Evolutionary conservation across 2,888 invertebrate genomes (phyloP).

Genomic region (Tetragonula carbonaria): DNA sequence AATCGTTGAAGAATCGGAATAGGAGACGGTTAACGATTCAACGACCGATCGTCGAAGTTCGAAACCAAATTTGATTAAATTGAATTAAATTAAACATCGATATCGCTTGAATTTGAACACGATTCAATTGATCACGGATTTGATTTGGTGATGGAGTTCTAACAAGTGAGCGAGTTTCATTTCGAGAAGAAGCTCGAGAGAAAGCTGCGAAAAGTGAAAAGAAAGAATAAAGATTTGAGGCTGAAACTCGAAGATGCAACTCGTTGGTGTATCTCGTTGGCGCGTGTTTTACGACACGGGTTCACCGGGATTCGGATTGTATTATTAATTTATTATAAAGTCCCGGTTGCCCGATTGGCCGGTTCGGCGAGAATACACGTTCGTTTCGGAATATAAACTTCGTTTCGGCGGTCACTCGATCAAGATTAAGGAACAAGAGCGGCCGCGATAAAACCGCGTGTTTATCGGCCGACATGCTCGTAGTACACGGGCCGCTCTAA

Average conservation of each 20-base stretch:
- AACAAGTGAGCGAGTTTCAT: not conserved
- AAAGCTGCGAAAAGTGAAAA: not conserved
- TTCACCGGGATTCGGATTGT: conserved; percentile 8
- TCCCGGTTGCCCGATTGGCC: not conserved
- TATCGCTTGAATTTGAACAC: too few relatives aligned
- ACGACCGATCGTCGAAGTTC: not conserved
- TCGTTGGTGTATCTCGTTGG: too few relatives aligned
- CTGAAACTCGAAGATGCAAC: too few relatives aligned
- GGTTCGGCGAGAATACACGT: conserved; percentile 9
- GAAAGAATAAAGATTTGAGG: not conserved
- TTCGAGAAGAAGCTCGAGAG: not conserved
- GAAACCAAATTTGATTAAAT: too few relatives aligned
- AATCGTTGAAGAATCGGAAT: not conserved
- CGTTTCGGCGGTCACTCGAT: conserved; percentile 1
- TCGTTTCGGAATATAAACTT: conserved; percentile 22
- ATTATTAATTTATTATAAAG: conserved; percentile 14
- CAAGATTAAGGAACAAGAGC: conserved; percentile 31
- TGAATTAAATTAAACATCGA: too few relatives aligned
- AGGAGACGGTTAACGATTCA: not conserved
- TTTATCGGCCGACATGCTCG: conserved; percentile 32
- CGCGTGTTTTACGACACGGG: not conserved
- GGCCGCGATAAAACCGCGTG: conserved; percentile 30
- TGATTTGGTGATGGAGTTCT: too few relatives aligned
- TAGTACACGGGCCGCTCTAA: not conserved
- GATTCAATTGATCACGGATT: too few relatives aligned